Evolutionary conservation across 2,113 vertebrate species (phyloP), one percentile per base, ranked within the genome.

Genomic region (Takifugu bimaculatus): DNA sequence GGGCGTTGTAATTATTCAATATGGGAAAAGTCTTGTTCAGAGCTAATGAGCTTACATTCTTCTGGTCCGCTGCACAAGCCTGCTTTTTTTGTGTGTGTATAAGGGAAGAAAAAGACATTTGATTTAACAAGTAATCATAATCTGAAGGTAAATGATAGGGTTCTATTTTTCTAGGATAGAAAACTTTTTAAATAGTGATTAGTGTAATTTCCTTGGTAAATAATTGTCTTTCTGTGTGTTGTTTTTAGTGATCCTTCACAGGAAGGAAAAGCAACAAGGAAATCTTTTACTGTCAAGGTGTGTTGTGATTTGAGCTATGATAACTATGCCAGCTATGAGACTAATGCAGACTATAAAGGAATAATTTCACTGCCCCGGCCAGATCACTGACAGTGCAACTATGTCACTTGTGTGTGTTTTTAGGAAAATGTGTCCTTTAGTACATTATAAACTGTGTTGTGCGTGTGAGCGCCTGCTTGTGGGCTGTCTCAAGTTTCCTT

Each of bases 1-100:
- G 69, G 75, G 68, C 69, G 67, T 70, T 75, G 60, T 82, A 81
- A 81, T 84, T 79, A 84, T 74, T 84, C 74, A 83, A 80, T 77
- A 72, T 81, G 72, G 79, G 76, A 82, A 87, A 87, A 78, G 35
- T 39, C 11, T 39, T 39, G 35, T 9, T 39, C 35, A 63, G 71
- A 66, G 60, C 66, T 73, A 66, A 60, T 70, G 79, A 68, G 59
- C 81, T 70, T 68, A 72, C 68, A 65, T 81, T 76, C 67, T 48
- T 65, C 74, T 74, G 50, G 53, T 47, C 63, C 57, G 62, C 50
- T 66, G 55, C 27, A 51, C 51, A 39, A 39, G 35, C 35, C 35
- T 39, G 35, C 1, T 3, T 39, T 39, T 39, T 39, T 39, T 39
- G 5, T 32, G 7, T 32, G 7, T 10, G 35, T 39, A 11, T 10